phyloP scores from a whole-genome alignment of 2,888 invertebrate species.

The Nomada hirtipes region DNA sequence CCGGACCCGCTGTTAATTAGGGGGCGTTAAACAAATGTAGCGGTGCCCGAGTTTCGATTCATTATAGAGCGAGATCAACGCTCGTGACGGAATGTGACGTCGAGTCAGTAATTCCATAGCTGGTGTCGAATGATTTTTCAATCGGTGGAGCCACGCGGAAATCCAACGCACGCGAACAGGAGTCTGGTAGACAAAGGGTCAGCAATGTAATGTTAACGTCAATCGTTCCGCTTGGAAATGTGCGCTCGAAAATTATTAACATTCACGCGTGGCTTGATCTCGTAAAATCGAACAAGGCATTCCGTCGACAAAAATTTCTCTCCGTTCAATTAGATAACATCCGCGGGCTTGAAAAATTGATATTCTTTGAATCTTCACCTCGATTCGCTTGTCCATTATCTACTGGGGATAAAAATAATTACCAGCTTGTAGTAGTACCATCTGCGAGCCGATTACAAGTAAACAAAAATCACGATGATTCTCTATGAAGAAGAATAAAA shows the following conservation, averaged over 20 bases:
- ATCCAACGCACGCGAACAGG: slow-evolving; percentile 39
- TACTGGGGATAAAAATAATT: too few species aligned
- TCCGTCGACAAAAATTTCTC: not conserved
- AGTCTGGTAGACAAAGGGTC: slow-evolving; percentile 37
- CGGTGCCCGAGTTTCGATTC: slow-evolving; percentile 24
- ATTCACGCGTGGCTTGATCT: slow-evolving; percentile 6
- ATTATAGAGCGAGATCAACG: slow-evolving; percentile 19
- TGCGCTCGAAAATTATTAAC: slow-evolving; percentile 56
- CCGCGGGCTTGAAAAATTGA: too few species aligned
- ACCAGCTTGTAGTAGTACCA: too few species aligned
- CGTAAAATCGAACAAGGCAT: not conserved
- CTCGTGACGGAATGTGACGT: slow-evolving; percentile 11
- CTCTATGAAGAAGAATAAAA: too few species aligned
- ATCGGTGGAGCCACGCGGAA: slow-evolving; percentile 24
- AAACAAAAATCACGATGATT: too few species aligned
- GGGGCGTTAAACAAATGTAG: slow-evolving; percentile 31
- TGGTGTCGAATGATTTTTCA: slow-evolving; percentile 48
- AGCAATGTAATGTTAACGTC: slow-evolving; percentile 59
- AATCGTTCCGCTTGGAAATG: slow-evolving; percentile 44
- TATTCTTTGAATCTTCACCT: too few species aligned
- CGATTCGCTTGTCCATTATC: too few species aligned
- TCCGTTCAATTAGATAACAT: not conserved
- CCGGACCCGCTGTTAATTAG: slow-evolving; percentile 45
- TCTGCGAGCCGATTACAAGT: too few species aligned
- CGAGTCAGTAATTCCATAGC: slow-evolving; percentile 40